Percentiles rank a stretch among this genome's conserved stretches.
These are phyloP conservation scores for Bagarius yarrelli DNA, from an alignment of 2,113 vertebrate species.

Conservation along the genomic window DNA sequence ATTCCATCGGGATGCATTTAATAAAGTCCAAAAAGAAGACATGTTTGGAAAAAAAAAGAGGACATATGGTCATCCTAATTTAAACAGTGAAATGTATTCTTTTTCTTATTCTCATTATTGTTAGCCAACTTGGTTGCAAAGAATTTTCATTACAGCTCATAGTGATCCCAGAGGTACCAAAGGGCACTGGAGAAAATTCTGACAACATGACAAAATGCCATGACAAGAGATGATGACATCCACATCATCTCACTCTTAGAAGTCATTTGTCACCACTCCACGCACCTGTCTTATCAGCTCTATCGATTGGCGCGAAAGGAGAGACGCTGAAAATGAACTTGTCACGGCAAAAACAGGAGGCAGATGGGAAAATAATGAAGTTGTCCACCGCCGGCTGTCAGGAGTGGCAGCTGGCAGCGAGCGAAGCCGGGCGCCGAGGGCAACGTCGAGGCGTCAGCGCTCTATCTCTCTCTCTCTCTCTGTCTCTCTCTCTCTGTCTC, in stretches of 20 bases:
- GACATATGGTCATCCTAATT: too few species aligned
- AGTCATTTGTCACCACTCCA: constrained; percentile 50
- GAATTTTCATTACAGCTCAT: not conserved
- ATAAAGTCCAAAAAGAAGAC: too few species aligned
- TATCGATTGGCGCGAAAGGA: constrained; percentile 62
- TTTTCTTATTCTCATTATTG: not conserved
- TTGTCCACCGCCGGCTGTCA: constrained; percentile 59
- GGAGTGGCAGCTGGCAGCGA: constrained; percentile 45
- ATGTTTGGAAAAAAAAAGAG: too few species aligned
- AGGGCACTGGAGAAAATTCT: not conserved
- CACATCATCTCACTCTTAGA: constrained; percentile 48
- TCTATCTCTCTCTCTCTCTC: constrained; percentile 27
- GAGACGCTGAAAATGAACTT: constrained; percentile 69
- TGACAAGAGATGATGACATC: constrained; percentile 40
- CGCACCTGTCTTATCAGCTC: constrained; percentile 60
- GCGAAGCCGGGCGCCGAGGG: constrained; percentile 35
- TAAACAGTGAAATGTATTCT: too few species aligned
- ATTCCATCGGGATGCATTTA: too few species aligned
- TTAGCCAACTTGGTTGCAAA: not conserved
- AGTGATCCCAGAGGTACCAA: constrained; percentile 4
- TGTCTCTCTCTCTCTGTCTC: constrained; percentile 48
- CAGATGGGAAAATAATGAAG: constrained; percentile 75
- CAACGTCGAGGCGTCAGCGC: constrained; percentile 45
- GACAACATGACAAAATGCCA: constrained; percentile 40
- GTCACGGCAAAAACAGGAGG: constrained; percentile 73